Percentiles rank a stretch among this genome's conserved stretches.
phyloP scores from a whole-genome alignment of 2,797 vertebrate genomes.

The Scolopax rusticola region DNA sequence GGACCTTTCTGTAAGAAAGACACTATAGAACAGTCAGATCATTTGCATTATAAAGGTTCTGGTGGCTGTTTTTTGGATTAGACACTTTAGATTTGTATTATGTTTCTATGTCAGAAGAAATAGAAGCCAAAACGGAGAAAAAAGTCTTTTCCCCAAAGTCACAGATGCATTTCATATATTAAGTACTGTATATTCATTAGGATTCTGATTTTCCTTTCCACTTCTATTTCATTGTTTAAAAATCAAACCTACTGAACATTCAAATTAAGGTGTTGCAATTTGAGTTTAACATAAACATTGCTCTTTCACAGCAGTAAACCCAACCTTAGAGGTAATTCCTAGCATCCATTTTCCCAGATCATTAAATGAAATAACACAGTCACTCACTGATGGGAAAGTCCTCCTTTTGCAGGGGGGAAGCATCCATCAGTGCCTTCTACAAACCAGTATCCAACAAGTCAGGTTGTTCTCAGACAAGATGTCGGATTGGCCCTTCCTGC shows the following conservation, averaged over 20 bases:
- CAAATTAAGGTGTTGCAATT: neutral
- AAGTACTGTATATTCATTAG: neutral
- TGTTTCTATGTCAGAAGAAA: conserved; percentile 50
- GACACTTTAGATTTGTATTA: conserved; percentile 37
- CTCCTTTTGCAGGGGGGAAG: neutral
- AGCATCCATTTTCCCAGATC: neutral
- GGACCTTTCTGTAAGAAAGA: conserved; percentile 50
- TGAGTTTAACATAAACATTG: neutral
- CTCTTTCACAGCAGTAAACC: neutral
- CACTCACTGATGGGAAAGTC: neutral
- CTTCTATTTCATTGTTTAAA: neutral
- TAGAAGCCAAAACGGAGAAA: neutral
- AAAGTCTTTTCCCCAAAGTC: neutral
- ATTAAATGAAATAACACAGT: neutral
- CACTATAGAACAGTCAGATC: conserved; percentile 30
- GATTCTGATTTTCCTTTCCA: conserved; percentile 22
- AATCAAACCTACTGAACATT: neutral
- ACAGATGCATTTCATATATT: conserved; percentile 24
- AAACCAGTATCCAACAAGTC: neutral
- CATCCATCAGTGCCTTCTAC: neutral
- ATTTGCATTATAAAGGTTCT: conserved; percentile 65
- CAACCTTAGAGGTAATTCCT: neutral
- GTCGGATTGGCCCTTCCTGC: neutral
- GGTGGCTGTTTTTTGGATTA: conserved; percentile 39
- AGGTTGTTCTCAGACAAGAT: neutral